Evolutionary conservation across 2,888 invertebrate genomes (phyloP), one percentile per base, ranked within the genome.

Genomic region (Arrhopalites spinosus): DNA sequence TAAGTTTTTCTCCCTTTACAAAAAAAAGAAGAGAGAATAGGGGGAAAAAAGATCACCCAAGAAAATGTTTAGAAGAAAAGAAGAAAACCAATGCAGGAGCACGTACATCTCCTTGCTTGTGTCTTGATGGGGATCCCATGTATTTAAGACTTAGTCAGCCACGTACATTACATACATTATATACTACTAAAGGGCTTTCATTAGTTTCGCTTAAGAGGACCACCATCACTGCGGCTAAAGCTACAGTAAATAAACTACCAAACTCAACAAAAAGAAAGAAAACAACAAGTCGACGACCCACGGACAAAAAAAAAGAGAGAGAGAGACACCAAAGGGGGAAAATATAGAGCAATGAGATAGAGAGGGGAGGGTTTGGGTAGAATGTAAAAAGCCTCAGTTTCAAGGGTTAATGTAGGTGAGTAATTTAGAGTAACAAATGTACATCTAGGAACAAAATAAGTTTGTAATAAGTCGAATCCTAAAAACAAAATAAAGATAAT

Each of bases 351-450:
- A n/a, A n/a, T n/a, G n/a, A n/a, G n/a, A n/a, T n/a, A n/a, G n/a
- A n/a, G n/a, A n/a, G n/a, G n/a, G n/a, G n/a, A n/a, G n/a, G n/a
- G n/a, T n/a, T n/a, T n/a, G n/a, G n/a, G n/a, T n/a, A n/a, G n/a
- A n/a, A n/a, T n/a, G n/a, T n/a, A n/a, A n/a, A 69, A 69, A 69
- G 53, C 69, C 29, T 69, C 30, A 27, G 15, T 25, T 29, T 53
- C 50, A n/a, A 17, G 63, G 73, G 73, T 64, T 73, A 73, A 73
- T 73, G 73, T 63, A 64, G 73, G 73, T 73, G 64, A 45, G 73
- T 64, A 73, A 73, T 73, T 73, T 73, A 64, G 59, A 63, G 64
- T 64, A 73, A 73, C 73, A 73, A 73, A 73, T 73, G 73, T 47
- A 61, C 8, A 59, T 17, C 72, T 27, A 11, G 45, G 29, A 64